Percentiles rank a stretch among this genome's conserved stretches.
Conservation (phyloP, 2,888 invertebrate species). For the Caenorhabditis sp. region DNA sequence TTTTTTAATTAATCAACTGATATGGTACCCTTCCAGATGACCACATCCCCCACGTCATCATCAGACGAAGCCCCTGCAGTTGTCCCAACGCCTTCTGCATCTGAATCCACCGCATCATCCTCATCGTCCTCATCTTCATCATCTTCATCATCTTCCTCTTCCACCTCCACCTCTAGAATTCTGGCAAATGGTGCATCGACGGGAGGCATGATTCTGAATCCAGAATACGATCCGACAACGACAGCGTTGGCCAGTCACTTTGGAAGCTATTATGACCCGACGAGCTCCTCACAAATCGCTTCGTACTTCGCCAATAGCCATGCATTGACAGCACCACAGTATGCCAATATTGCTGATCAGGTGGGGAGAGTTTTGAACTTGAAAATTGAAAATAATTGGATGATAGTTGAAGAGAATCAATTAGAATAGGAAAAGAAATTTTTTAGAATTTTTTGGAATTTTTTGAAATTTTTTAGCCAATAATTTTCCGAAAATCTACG, state of each 20-base stretch:
- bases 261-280: slow-evolving; percentile 52
- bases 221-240: slow-evolving; percentile 31
- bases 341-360: slow-evolving; percentile 44
- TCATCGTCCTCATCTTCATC: slow-evolving; percentile 34
- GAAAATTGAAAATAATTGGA: too few relatives aligned
- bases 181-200: neutral
- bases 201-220: slow-evolving; percentile 4
- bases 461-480: too few relatives aligned
- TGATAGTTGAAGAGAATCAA: too few relatives aligned
- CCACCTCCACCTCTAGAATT: slow-evolving; percentile 7
- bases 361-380: too few relatives aligned
- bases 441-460: too few relatives aligned
- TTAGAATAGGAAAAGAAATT: too few relatives aligned
- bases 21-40: slow-evolving; percentile 27
- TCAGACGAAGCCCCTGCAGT: slow-evolving; percentile 7
- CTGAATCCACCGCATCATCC: slow-evolving; percentile 17
- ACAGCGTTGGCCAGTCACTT: slow-evolving; percentile 34
- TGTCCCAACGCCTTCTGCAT: slow-evolving; percentile 10
- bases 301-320: slow-evolving; percentile 55
- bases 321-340: slow-evolving; percentile 37
- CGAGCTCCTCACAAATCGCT: slow-evolving; percentile 51
- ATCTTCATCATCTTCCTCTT: slow-evolving; percentile 9
- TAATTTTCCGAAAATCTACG: too few relatives aligned
- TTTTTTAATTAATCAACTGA: neutral
- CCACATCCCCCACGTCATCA: slow-evolving; percentile 34